Conservation (phyloP, 2,797 vertebrate species). For the Australoheros facetus region DNA sequence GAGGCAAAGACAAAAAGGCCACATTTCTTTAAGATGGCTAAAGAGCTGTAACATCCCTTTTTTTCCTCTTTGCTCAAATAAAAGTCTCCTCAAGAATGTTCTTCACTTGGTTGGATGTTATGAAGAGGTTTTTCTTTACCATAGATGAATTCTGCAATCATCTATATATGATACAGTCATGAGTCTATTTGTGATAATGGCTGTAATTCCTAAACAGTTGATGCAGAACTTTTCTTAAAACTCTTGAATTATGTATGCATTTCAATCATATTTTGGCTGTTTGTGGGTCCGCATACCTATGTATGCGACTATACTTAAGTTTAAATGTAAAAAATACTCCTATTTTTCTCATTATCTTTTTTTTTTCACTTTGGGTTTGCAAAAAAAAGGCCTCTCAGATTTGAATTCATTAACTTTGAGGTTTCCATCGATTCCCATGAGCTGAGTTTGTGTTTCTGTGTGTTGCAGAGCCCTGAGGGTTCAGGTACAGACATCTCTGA, state of each 20-base stretch:
- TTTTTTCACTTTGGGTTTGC: background rate
- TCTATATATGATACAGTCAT: background rate
- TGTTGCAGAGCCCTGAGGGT: conserved; percentile 88
- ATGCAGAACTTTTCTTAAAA: background rate
- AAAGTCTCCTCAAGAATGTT: no score
- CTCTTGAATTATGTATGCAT: background rate
- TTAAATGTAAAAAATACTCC: background rate
- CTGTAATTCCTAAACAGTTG: background rate
- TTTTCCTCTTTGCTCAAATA: background rate
- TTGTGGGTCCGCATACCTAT: background rate
- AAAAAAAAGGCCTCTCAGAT: background rate
- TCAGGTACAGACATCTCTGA: conserved; percentile 94
- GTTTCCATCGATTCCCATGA: background rate
- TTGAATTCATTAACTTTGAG: background rate
- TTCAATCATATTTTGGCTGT: background rate
- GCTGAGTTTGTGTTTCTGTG: conserved; percentile 11
- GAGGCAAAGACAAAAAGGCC: background rate
- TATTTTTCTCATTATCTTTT: background rate
- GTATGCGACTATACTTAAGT: background rate
- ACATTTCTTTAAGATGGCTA: background rate
- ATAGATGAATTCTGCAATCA: no score
- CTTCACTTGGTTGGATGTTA: no score
- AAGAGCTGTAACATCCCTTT: background rate
- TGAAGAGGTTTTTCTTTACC: no score
- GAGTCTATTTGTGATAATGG: background rate